These are phyloP conservation scores for Pocota personata DNA, from an alignment of 2,888 invertebrate species.

Conservation along the genomic window DNA sequence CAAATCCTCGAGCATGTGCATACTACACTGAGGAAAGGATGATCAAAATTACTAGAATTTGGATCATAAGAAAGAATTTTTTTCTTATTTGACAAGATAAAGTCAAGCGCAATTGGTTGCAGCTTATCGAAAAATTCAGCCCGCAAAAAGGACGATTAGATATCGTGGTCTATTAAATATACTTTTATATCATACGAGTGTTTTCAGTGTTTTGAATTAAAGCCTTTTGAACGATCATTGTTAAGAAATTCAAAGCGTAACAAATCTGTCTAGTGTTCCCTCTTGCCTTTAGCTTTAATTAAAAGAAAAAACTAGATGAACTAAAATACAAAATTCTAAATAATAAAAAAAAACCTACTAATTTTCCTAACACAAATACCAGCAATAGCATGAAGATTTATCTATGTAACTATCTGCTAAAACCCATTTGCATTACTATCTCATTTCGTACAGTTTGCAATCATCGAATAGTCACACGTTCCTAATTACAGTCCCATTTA, in stretches of 20 bases:
- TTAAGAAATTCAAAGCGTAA: not conserved
- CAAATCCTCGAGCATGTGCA: too few species aligned
- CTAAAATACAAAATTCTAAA: not conserved
- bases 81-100: too few species aligned
- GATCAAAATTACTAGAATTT: too few species aligned
- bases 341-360: not conserved
- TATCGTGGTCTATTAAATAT: too few species aligned
- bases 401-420: not conserved
- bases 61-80: too few species aligned
- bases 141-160: too few species aligned
- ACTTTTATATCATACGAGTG: too few species aligned
- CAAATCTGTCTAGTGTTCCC: not conserved
- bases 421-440: slow-evolving; percentile 39
- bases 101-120: too few species aligned
- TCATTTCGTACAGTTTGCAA: slow-evolving; percentile 19
- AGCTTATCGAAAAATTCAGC: too few species aligned
- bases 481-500: slow-evolving; percentile 67
- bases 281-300: not conserved
- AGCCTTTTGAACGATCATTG: not conserved
- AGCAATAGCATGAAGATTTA: slow-evolving; percentile 2
- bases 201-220: too few species aligned
- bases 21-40: too few species aligned
- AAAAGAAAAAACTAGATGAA: not conserved
- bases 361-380: not conserved
- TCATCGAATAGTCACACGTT: slow-evolving; percentile 64